Evolutionary conservation across 2,113 vertebrate species (phyloP), one percentile per base, ranked within the genome.

Genomic region (Myrmecophaga tridactyla): DNA sequence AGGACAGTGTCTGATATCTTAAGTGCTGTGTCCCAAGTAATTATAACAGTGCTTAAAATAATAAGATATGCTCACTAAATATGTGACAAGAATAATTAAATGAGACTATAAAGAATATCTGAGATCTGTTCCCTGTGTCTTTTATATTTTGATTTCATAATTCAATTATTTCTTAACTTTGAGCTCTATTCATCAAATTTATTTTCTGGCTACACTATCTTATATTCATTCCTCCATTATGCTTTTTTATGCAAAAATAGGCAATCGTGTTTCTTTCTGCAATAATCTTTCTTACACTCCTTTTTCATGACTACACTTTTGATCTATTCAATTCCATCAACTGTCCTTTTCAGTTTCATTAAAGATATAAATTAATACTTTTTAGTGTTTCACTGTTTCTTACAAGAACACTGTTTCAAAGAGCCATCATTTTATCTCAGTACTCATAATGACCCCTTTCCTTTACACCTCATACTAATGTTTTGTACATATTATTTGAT

Each of bases 401-500:
- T 69, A 65, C 0, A 51, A 17, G 15, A 86, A 75, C 6, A 63
- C 6, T 73, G 7, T 60, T 58, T 81, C 23, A 83, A 91, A 73
- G 5, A 17, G 29, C 12, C 18, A 23, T 41, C 12, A 69, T 70
- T 92, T 83, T 92, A 12, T 86, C 34, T 43, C 36, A 70, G 10
- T 70, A 46, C 23, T 63, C 63, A 93, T 4, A 46, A 21, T 80
- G 8, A 27, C 41, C 48, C 27, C 51, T 89, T 95, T 92, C 80
- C 65, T 70, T 85, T 80, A 15, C 86, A 25, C 3, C 5, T 83
- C 73, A 41, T n/a, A 46, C 21, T 92, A 83, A 58, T 36, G 41
- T 70, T 86, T 56, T n/a, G 90, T 65, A 80, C 6, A 89, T 80
- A 41, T 89, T 70, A 94, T 21, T 23, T 92, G 92, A 92, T 95